Evolutionary conservation across 2,797 vertebrate genomes (phyloP).

Genomic region (Scyliorhinus canicula): DNA sequence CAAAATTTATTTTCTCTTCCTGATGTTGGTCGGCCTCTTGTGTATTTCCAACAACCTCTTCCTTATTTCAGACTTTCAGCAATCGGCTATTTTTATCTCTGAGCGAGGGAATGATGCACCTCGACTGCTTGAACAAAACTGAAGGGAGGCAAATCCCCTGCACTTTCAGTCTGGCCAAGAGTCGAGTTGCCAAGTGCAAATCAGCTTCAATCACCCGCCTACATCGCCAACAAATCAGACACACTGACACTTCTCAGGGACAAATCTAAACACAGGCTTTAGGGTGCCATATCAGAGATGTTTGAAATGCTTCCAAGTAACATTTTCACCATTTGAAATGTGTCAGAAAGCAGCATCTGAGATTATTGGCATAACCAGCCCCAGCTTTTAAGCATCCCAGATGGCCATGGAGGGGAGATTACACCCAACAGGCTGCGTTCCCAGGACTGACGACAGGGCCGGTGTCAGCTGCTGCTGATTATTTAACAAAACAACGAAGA

Average conservation of each 20-base stretch:
- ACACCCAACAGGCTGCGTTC: conserved; percentile 33
- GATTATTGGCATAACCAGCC: conserved; percentile 47
- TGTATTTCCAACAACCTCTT: neutral
- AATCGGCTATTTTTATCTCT: neutral
- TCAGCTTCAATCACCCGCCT: conserved; percentile 57
- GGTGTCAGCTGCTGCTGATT: conserved; percentile 44
- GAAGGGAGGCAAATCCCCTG: conserved; percentile 41
- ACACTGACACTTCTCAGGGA: conserved; percentile 61
- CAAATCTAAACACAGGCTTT: conserved; percentile 75
- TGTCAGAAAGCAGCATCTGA: conserved; percentile 49
- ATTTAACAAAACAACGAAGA: conserved; percentile 42
- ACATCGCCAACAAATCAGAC: conserved; percentile 48
- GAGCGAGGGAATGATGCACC: too few species aligned
- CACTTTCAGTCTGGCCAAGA: conserved; percentile 50
- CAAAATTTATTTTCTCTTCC: neutral
- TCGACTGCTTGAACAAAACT: neutral
- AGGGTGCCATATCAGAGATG: conserved; percentile 66
- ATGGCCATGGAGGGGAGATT: conserved; percentile 40
- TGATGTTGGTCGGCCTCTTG: neutral
- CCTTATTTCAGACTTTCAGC: neutral
- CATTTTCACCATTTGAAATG: conserved; percentile 55
- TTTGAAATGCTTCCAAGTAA: conserved; percentile 68
- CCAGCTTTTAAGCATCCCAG: conserved; percentile 48
- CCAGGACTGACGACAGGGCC: conserved; percentile 46
- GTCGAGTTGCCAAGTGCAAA: conserved; percentile 56